Conservation (phyloP, 2,113 vertebrate species). For the Sisor rabdophorus region DNA sequence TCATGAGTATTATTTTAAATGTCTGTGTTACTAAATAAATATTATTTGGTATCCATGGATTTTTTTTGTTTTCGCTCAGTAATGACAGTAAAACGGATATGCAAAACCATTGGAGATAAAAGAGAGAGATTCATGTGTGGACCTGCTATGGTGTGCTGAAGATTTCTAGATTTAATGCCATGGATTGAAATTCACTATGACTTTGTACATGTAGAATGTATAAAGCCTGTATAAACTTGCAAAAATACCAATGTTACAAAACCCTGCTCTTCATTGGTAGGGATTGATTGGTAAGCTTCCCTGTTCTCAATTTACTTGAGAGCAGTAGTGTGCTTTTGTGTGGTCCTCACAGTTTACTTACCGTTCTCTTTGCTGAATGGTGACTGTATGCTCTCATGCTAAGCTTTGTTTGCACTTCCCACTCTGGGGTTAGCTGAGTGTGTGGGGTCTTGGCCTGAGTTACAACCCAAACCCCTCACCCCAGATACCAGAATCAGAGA, state of each 20-base stretch:
- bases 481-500: slow-evolving; percentile 17
- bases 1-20: not conserved
- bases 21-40: not conserved
- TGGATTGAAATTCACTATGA: not conserved
- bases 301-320: not conserved
- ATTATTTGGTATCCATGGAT: not conserved
- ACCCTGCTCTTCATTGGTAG: slow-evolving; percentile 11
- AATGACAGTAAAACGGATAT: not conserved
- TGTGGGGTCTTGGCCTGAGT: slow-evolving; percentile 39
- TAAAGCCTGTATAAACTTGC: not conserved
- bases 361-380: slow-evolving; percentile 26
- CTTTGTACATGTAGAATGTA: not conserved
- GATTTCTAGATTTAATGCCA: not conserved
- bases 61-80: not conserved
- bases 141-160: not conserved
- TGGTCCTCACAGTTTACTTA: slow-evolving; percentile 12
- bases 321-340: slow-evolving; percentile 20
- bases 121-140: not conserved
- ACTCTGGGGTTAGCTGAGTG: slow-evolving; percentile 27
- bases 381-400: slow-evolving; percentile 38
- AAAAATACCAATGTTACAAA: not conserved
- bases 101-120: not conserved
- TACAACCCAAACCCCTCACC: slow-evolving; percentile 17
- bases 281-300: not conserved
- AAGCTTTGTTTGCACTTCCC: slow-evolving; percentile 39